A percentile compares a stretch with the other conserved stretches of the same genome.
These are phyloP conservation scores for Cynocephalus volans DNA, from an alignment of 2,113 vertebrate species.

Conservation along the genomic window DNA sequence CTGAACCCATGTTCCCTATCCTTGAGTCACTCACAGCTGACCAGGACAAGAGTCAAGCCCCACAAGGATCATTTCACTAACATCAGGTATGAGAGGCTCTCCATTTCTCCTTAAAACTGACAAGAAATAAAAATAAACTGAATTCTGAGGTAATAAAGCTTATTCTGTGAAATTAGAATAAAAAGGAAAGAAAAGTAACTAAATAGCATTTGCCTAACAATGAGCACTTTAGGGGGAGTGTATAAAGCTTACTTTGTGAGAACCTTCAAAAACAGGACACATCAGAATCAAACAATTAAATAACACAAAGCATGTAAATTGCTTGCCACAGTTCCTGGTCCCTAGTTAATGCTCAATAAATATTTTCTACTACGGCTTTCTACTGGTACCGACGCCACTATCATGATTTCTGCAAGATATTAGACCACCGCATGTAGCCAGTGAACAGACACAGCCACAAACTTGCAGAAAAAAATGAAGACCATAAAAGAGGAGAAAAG, in stretches of 20 bases:
- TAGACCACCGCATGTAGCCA: too few species aligned
- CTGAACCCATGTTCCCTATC: neutral
- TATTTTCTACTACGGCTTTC: neutral
- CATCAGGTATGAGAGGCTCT: neutral
- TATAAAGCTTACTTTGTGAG: neutral
- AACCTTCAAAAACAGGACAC: neutral
- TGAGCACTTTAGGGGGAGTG: neutral
- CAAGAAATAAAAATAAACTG: neutral
- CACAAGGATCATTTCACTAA: accelerated
- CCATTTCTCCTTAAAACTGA: neutral
- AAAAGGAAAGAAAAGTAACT: neutral
- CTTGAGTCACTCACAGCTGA: accelerated
- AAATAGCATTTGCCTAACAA: neutral
- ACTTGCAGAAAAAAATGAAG: too few species aligned
- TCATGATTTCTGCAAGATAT: too few species aligned
- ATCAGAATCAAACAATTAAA: neutral
- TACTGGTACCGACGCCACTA: too few species aligned
- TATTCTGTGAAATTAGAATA: too few species aligned
- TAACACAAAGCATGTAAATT: neutral
- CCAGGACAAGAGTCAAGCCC: neutral
- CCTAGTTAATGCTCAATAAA: too few species aligned
- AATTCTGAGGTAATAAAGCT: neutral
- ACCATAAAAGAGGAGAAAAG: too few species aligned
- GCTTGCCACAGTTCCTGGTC: neutral
- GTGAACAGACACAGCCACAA: too few species aligned